A percentile compares a stretch with the other conserved stretches of the same genome.
Evolutionary conservation across 64 coral and sea anemone species (phyloP).

Genomic region (Pachyseris speciosa): DNA sequence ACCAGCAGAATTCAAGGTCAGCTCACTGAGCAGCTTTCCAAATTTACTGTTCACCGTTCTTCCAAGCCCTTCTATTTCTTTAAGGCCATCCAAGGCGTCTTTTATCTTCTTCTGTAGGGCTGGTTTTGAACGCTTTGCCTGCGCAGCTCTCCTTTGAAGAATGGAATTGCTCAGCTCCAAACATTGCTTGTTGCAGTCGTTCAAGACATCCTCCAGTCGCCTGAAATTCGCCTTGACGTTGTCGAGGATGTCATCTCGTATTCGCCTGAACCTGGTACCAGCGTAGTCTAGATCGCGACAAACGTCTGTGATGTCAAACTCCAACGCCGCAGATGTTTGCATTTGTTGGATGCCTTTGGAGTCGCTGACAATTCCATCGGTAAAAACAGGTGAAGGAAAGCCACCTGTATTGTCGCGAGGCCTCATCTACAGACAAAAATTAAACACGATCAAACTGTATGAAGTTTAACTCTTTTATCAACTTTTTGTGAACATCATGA

Average conservation of each 20-base stretch:
- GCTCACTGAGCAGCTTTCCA: background rate
- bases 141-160: too few species aligned
- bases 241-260: background rate
- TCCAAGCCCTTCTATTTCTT: background rate
- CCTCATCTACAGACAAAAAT: background rate
- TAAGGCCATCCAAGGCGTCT: background rate
- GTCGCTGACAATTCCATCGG: background rate
- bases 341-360: background rate
- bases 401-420: background rate
- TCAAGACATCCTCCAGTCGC: background rate
- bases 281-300: background rate
- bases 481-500: too few species aligned
- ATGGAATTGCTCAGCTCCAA: background rate
- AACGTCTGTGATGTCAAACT: background rate
- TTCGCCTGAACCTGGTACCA: background rate
- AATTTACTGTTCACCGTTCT: background rate
- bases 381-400: background rate
- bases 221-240: background rate
- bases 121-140: background rate
- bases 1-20: background rate
- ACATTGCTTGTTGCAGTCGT: background rate
- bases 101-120: background rate
- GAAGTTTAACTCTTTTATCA: too few species aligned
- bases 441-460: background rate
- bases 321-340: background rate